Base-by-base conservation (phyloP, 2,797 vertebrate species). In the Tiaroga cobitis region DNA sequence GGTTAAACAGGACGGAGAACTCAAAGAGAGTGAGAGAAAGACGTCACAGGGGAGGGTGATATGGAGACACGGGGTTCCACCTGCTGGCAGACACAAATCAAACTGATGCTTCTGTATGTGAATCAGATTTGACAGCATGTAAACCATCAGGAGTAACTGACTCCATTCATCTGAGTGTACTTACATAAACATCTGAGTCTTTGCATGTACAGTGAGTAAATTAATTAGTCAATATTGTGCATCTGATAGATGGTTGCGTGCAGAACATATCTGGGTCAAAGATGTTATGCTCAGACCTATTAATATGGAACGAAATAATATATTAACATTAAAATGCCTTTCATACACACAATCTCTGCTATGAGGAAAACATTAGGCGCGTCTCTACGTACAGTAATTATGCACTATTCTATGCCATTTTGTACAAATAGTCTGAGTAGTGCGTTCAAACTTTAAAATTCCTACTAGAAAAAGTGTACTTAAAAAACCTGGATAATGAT, bases 31-130 rank as follows among this genome's bases (percentile, higher is more conserved):
- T 37, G 73, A 76, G 29, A 74, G 26, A 49, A 8, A 29, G 67
- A 69, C 16, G 1, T 46, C 80, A 72, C 34, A 43, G n/a, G 13
- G n/a, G n/a, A 34, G 56, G 39, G 39, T 73, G 41, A 37, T 63
- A 51, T n/a, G 32, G 73, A 61, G 72, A 76, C 82, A 67, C 4
- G 10, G 11, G 72, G 82, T 83, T 83, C 82, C 82, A 83, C 61
- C 82, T 83, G 82, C 72, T 83, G 82, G 82, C 54, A 83, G 72
- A 76, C 11, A 18, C 41, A 24, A 54, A 83, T 83, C 73, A 76
- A 19, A 43, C n/a, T 41, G 8, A 29, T 63, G 72, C 8, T 43
- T 65, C 29, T 65, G 37, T 26, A 54, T 59, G 8, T 65, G 16
- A 61, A 9, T 13, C 8, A 63, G 18, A n/a, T 82, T 16, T 46